Evolutionary conservation across 2,797 vertebrate species (phyloP).

Genomic region (Melanotaenia trifasciata): DNA sequence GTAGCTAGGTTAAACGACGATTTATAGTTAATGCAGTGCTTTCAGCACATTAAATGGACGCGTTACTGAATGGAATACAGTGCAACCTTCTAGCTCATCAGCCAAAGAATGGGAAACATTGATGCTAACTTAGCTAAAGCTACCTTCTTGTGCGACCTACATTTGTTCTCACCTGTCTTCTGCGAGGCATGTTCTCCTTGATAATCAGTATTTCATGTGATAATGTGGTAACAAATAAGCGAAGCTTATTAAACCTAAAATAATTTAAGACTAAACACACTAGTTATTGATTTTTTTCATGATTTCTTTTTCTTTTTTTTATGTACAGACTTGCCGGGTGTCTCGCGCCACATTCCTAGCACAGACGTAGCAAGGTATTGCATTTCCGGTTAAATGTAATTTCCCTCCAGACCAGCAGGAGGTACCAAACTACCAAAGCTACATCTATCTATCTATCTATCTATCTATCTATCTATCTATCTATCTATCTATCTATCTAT

Average conservation of each 20-base stretch:
- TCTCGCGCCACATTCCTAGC: slow-evolving; percentile 65
- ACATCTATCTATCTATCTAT: too few species aligned
- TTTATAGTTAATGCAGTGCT: neutral
- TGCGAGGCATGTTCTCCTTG: slow-evolving; percentile 74
- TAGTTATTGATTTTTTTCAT: slow-evolving; percentile 39
- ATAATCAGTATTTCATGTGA: neutral
- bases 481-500: too few species aligned
- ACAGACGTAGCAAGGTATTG: slow-evolving; percentile 43
- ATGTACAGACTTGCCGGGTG: slow-evolving; percentile 47
- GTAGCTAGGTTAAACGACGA: neutral
- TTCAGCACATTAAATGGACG: neutral
- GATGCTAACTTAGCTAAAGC: slow-evolving; percentile 65
- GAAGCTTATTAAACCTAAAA: neutral
- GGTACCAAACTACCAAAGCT: slow-evolving; percentile 6
- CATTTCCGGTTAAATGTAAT: slow-evolving; percentile 61
- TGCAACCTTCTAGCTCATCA: slow-evolving; percentile 17
- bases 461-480: too few species aligned
- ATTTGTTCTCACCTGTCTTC: slow-evolving; percentile 76
- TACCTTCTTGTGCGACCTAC: slow-evolving; percentile 55
- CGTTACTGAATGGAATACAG: slow-evolving; percentile 31
- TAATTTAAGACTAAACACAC: neutral
- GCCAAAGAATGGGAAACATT: slow-evolving; percentile 12
- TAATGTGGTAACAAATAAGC: neutral
- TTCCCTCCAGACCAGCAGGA: slow-evolving; percentile 41
- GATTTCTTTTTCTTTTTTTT: slow-evolving; percentile 43